Evolutionary conservation across 2,888 invertebrate species (phyloP).

Genomic region (Dromius quadrimaculatus): DNA sequence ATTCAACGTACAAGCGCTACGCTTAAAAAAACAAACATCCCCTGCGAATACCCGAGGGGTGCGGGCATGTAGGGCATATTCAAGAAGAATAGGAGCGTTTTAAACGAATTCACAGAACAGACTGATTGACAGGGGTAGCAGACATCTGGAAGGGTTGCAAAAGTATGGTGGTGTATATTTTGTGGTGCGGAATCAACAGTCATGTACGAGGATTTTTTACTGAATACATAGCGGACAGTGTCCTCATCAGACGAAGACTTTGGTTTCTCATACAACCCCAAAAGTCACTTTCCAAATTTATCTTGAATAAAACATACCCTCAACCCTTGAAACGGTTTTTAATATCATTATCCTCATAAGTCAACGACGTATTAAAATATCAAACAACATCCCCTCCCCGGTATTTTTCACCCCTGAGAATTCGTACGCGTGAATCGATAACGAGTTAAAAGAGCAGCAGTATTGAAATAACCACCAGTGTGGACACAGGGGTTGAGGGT

Average conservation of each 20-base stretch:
- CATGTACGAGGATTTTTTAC: no score
- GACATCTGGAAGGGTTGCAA: slow-evolving; percentile 34
- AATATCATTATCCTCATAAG: slow-evolving; percentile 51
- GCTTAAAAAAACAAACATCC: slow-evolving; percentile 44
- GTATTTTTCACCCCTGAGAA: slow-evolving; percentile 1
- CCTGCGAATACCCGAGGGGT: not conserved
- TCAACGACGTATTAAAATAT: slow-evolving; percentile 51
- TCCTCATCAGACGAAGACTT: no score
- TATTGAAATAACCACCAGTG: slow-evolving; percentile 45
- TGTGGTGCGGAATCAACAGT: slow-evolving; percentile 29
- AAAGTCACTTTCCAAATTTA: no score
- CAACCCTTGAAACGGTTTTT: slow-evolving; percentile 48
- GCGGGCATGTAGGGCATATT: not conserved
- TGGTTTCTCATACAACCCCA: no score
- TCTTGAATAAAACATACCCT: slow-evolving; percentile 43
- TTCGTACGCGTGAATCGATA: slow-evolving; percentile 38
- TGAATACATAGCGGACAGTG: no score
- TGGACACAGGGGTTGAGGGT: slow-evolving; percentile 17
- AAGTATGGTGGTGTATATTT: not conserved
- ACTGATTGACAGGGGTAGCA: slow-evolving; percentile 36
- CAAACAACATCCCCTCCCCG: slow-evolving; percentile 38
- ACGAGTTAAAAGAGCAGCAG: slow-evolving; percentile 46
- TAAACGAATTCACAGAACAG: slow-evolving; percentile 39
- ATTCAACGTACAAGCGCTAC: slow-evolving; percentile 41
- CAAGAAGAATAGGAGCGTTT: slow-evolving; percentile 9